phyloP scores from a whole-genome alignment of 1,140 invertebrate genomes.

The Drosophila bocqueti region DNA sequence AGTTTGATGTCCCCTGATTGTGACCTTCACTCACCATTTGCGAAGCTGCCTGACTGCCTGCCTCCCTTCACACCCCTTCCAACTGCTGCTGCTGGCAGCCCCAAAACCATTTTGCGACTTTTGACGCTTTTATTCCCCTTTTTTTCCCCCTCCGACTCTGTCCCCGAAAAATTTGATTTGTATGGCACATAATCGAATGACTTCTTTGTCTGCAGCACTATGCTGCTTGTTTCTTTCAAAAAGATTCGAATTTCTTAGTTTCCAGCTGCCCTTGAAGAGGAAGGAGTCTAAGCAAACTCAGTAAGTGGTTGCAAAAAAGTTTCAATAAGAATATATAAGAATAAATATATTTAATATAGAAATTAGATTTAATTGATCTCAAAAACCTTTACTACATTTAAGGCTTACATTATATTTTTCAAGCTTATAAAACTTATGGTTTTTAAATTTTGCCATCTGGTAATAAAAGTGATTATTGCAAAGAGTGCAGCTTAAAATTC shows the following conservation, averaged over 20 bases:
- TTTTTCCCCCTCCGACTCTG: neutral
- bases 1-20: slow-evolving; percentile 33
- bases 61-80: neutral
- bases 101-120: slow-evolving; percentile 17
- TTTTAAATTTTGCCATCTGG: no score
- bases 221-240: neutral
- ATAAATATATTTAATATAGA: no score
- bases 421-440: no score
- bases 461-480: no score
- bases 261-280: neutral
- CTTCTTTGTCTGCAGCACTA: slow-evolving; percentile 11
- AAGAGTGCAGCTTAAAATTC: no score
- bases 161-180: slow-evolving; percentile 35
- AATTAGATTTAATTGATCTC: neutral
- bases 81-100: slow-evolving; percentile 23
- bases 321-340: no score
- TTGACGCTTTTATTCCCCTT: slow-evolving; percentile 23
- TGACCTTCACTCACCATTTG: slow-evolving; percentile 74
- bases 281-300: neutral
- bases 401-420: no score
- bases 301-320: neutral
- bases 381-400: no score
- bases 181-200: slow-evolving; percentile 41
- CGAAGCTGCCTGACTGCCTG: slow-evolving; percentile 4
- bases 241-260: slow-evolving; percentile 3